phyloP scores from a whole-genome alignment of 1,140 invertebrate species.

The Brachionus plicatilis region DNA sequence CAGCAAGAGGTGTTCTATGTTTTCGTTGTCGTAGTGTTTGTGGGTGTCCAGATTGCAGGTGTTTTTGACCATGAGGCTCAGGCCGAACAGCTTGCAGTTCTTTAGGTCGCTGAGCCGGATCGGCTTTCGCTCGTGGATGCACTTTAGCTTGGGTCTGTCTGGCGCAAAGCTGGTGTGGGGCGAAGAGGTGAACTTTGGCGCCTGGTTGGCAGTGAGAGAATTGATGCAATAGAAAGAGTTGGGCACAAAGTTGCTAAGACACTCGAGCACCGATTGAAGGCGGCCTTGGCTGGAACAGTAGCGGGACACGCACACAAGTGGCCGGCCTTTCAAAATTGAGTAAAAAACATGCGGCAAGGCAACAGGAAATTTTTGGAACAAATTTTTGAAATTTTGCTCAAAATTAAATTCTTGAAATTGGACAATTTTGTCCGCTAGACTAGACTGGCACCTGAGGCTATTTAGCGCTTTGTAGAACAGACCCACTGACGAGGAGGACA shows the following conservation, averaged over 20 bases:
- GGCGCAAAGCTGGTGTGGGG: background rate
- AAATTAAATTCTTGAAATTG: constrained; percentile 35
- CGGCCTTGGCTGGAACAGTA: background rate
- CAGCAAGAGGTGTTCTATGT: background rate
- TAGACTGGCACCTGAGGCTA: background rate
- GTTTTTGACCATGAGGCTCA: background rate
- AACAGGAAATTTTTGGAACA: background rate
- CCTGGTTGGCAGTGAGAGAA: background rate
- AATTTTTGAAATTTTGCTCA: constrained; percentile 23
- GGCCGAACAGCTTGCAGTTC: constrained; percentile 29
- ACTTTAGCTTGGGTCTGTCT: constrained; percentile 19
- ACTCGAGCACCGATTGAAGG: background rate
- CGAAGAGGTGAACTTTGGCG: constrained; percentile 22
- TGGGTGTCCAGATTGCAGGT: background rate
- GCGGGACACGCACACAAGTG: constrained; percentile 8
- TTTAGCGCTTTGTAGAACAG: constrained; percentile 12
- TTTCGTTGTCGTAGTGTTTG: background rate
- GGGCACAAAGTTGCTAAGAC: constrained; percentile 30
- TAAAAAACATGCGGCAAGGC: constrained; percentile 21
- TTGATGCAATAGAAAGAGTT: constrained; percentile 37
- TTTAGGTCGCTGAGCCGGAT: constrained; percentile 11
- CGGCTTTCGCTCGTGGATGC: background rate
- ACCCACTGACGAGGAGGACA: background rate
- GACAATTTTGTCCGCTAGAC: constrained; percentile 16
- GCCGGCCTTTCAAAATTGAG: constrained; percentile 28